phyloP scores from a whole-genome alignment of 2,113 vertebrate species.

The Xenotilapia leptura region DNA sequence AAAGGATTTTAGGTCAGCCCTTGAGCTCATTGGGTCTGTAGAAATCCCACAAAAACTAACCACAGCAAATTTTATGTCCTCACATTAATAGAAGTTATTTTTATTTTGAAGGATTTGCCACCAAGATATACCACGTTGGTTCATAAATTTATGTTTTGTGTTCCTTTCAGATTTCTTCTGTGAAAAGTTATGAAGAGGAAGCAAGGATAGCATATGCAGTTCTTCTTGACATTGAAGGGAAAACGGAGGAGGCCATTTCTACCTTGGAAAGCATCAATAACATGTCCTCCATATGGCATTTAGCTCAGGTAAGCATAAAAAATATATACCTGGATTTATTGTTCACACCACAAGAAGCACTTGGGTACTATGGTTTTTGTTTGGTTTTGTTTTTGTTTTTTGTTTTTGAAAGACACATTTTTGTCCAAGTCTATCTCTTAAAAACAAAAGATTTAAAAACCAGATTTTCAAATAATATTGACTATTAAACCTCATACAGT shows the following conservation, averaged over 20 bases:
- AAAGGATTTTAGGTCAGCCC: background rate
- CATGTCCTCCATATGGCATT: slow-evolving; percentile 86
- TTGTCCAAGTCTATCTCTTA: background rate
- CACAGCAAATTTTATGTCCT: background rate
- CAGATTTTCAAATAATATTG: background rate
- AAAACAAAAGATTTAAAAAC: background rate
- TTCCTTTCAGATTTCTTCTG: slow-evolving; percentile 72
- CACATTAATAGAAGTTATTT: background rate
- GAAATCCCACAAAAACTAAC: background rate
- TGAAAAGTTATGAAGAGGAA: slow-evolving; percentile 82
- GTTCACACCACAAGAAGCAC: background rate
- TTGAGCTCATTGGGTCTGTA: background rate
- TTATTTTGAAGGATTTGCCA: background rate
- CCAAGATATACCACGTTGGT: background rate
- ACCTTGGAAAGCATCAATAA: slow-evolving; percentile 87
- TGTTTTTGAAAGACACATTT: background rate
- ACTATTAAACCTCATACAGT: background rate
- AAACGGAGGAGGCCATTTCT: slow-evolving; percentile 84
- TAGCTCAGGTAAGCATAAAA: slow-evolving; percentile 78
- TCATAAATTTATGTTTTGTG: background rate
- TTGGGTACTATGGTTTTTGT: background rate
- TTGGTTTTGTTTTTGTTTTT: background rate
- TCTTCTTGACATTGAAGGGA: slow-evolving; percentile 88
- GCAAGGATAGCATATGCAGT: slow-evolving; percentile 80
- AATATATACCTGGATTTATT: background rate